Base-by-base conservation (phyloP, 23 tunicate species). In the Ascidia mentula region DNA sequence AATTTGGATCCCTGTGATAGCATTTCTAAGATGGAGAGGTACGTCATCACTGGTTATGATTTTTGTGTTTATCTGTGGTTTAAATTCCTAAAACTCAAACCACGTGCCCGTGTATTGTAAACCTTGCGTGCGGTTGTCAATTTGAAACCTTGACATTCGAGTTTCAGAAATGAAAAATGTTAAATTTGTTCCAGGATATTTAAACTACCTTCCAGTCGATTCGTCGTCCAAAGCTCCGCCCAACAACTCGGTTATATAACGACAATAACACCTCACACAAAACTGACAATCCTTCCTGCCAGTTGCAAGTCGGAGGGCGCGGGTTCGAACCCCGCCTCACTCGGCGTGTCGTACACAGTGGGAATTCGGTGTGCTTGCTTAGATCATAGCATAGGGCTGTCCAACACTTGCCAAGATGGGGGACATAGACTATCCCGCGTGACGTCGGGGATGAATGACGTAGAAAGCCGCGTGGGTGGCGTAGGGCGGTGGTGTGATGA, bases 1-100 rank as follows among this genome's bases (percentile, higher is more conserved):
- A 0, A 80, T 84, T 40, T 93, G 98, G 98, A 93, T 93, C 84
- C 98, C 98, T 0, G 39, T 93, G 35, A 80, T 93, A 31, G 92
- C 93, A 8, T 76, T 93, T 46, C 40, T 93, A 33, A 70, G 98
- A 26, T 77, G 88, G 81, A 70, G 81, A 77, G 86, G 98, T 93
- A 70, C 75, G 79, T 82, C 4, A 26, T 9, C 24, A n/a, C n/a
- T n/a, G n/a, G n/a, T n/a, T n/a, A n/a, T n/a, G n/a, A n/a, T n/a
- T n/a, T n/a, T n/a, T n/a, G n/a, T n/a, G n/a, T n/a, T n/a, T n/a
- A n/a, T n/a, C n/a, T n/a, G n/a, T n/a, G n/a, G n/a, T n/a, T n/a
- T n/a, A n/a, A n/a, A n/a, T n/a, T n/a, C n/a, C n/a, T n/a, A n/a
- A n/a, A n/a, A n/a, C n/a, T n/a, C n/a, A n/a, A n/a, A n/a, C n/a